Evolutionary conservation across 2,888 invertebrate genomes (phyloP), one percentile per base, ranked within the genome.

Genomic region (Lampropteryx suffumata): DNA sequence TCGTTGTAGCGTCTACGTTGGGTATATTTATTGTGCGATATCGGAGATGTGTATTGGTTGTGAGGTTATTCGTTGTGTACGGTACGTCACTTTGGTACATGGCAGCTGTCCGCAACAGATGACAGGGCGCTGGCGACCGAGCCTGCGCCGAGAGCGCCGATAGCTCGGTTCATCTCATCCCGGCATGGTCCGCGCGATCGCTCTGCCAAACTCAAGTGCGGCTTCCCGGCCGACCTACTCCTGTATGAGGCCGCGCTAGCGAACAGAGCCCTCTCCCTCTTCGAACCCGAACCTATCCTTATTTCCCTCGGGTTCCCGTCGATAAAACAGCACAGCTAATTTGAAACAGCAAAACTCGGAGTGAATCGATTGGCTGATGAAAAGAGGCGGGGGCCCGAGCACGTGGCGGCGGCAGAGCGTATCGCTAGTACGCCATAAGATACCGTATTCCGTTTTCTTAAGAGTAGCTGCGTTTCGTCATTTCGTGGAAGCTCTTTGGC

Each of bases 101-200:
- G 87, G 87, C 88, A 86, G 85, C 79, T 78, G 65, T 78, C 71
- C 82, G 85, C 86, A 89, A 87, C 88, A 88, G 88, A 87, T 89
- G 89, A 87, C 77, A 79, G 78, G 82, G 85, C 85, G 84, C 85
- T 84, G 83, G 84, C 82, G 79, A 68, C 73, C 83, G 81, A 64
- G 79, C 83, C 85, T 88, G 87, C 87, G 87, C 86, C 84, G 65
- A 70, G 68, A 65, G 33, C 87, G 85, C 84, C 84, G 65, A 70
- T 67, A 64, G 69, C 65, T 72, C 75, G 70, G 69, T 69, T 85
- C 84, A 85, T 86, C 82, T 84, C 88, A 84, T 87, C 75, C 74
- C 80, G 72, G 62, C 61, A 61, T 61, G 72, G 71, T 64, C 70
- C 70, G 67, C 69, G 68, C 71, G 70, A 74, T 65, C 67, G 79